Percentiles rank a stretch among this genome's conserved stretches.
Evolutionary conservation across 2,888 invertebrate species (phyloP).

Genomic region (Venusia cambrica): DNA sequence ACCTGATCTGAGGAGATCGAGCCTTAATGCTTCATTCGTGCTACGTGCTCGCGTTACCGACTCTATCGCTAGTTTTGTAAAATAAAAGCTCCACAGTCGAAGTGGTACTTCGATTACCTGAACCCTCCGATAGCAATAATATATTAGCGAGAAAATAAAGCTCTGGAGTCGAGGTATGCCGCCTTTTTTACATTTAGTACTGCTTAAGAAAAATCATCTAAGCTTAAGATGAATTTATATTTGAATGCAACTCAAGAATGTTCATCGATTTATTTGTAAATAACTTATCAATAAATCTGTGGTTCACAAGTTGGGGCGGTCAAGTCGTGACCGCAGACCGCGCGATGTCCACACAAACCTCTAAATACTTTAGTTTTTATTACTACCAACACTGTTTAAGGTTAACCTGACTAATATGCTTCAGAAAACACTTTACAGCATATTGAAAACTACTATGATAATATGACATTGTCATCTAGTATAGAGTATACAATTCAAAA

Average conservation of each 20-base stretch:
- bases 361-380: constrained; percentile 9
- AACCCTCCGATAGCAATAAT: background rate
- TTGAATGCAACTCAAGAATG: no score
- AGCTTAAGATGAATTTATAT: no score
- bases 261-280: constrained; percentile 11
- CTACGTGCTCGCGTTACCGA: constrained; percentile 47
- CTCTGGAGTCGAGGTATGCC: no score
- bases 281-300: constrained; percentile 23
- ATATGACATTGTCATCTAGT: no score
- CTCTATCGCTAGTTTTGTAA: constrained; percentile 38
- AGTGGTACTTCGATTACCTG: constrained; percentile 29
- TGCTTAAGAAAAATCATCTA: no score
- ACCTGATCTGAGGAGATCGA: constrained; percentile 60
- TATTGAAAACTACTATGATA: no score
- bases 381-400: constrained; percentile 2
- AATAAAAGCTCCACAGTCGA: constrained; percentile 37
- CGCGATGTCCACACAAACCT: constrained; percentile 20
- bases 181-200: no score
- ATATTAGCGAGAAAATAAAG: no score
- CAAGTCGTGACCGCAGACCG: constrained; percentile 27
- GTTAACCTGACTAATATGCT: background rate
- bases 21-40: constrained; percentile 62
- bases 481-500: no score
- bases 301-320: constrained; percentile 21
- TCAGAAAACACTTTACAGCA: no score